Evolutionary conservation across 92 coral and sea anemone species (phyloP).

Genomic region (Zoanthus gigantus): DNA sequence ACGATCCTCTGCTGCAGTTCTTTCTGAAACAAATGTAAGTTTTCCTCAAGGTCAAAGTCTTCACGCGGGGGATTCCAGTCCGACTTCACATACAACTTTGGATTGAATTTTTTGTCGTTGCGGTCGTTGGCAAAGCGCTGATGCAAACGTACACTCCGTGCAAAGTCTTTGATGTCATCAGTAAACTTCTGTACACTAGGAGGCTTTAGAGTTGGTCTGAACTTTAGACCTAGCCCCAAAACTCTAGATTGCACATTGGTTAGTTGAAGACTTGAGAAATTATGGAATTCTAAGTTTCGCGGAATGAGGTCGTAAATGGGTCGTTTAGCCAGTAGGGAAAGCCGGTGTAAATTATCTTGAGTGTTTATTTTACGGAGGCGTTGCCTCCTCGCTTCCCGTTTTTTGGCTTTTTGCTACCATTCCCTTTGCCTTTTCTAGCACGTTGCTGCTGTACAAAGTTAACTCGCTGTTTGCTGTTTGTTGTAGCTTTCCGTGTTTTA

Average conservation of each 20-base stretch:
- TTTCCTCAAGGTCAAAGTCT: constrained; percentile 19
- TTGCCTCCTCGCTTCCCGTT: too few relatives aligned
- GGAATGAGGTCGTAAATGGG: constrained; percentile 31
- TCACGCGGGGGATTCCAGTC: constrained; percentile 15
- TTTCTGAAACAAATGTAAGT: neutral
- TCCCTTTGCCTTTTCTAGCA: constrained; percentile 18
- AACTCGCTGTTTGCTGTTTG: neutral
- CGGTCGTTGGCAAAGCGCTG: neutral
- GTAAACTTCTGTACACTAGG: neutral
- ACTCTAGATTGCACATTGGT: constrained; percentile 16
- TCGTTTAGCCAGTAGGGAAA: constrained; percentile 22
- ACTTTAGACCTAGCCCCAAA: constrained; percentile 26
- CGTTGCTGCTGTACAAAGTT: neutral
- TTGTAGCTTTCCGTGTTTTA: constrained; percentile 1
- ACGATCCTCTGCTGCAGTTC: constrained; percentile 1
- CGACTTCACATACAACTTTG: constrained; percentile 20
- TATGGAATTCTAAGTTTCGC: constrained; percentile 24
- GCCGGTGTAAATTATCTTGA: constrained; percentile 4
- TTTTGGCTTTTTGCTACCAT: constrained; percentile 5
- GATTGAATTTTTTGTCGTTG: constrained; percentile 5
- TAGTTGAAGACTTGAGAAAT: constrained; percentile 32
- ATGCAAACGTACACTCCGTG: constrained; percentile 9
- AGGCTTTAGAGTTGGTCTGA: constrained; percentile 33
- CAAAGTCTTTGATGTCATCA: constrained; percentile 12
- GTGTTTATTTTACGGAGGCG: constrained; percentile 19